Base-by-base conservation (phyloP, 2,113 vertebrate species). In the Onychostruthus taczanowskii region DNA sequence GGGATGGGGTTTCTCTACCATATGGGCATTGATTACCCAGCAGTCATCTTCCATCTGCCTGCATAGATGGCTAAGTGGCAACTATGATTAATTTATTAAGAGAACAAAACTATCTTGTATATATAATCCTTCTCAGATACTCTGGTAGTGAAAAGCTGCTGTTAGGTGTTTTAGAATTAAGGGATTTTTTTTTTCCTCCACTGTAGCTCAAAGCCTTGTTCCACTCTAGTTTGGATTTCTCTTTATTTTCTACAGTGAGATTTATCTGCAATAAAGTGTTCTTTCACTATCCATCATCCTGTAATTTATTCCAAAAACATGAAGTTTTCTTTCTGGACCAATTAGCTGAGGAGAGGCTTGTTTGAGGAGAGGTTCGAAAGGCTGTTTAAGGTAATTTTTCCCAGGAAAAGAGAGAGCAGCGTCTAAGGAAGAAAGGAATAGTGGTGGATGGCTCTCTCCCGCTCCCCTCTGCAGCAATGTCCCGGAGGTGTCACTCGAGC, bases 81-180 rank as follows among this genome's bases (percentile, higher is more conserved):
- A 59, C 52, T 84, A 70, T 84, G 67, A 80, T 66, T 92, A 76
- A 80, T 92, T 87, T 72, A 91, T 77, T 58, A 84, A 55, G 47
- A 73, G 44, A 77, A 77, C 39, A 66, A 69, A 89, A 66, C 19
- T 87, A 10, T 35, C 47, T 23, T 58, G 12, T 66, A 3, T 43
- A 27, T 82, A 18, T 91, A 59, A 81, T 87, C 15, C 6, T 91
- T 62, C 35, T 83, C 46, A 93, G 67, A 41, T 66, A 80, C 24
- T 46, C 41, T 59, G 16, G 20, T 47, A 39, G 27, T 52, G 74
- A 87, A 87, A 87, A 90, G n/a, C 50, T 94, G 72, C 33, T 58
- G 26, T 64, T 53, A 43, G 41, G 22, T 80, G 3, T 44, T 94
- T 80, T 35, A 59, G 59, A 93, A 70, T 5, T 3, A 22, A 44